phyloP scores from a whole-genome alignment of 2,888 invertebrate species.

The Acleris holmiana region DNA sequence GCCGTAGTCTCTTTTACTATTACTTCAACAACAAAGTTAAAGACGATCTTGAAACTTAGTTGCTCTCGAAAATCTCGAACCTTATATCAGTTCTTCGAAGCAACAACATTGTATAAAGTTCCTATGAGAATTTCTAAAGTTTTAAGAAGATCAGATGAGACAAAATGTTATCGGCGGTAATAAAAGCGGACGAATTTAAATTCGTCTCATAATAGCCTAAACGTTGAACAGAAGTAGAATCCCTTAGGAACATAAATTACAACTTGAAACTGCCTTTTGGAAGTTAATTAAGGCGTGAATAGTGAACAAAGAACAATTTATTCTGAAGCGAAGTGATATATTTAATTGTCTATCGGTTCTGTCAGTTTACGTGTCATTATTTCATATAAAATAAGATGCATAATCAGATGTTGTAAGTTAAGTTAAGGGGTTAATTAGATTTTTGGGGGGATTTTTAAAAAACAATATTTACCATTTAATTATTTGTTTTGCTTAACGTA shows the following conservation, averaged over 20 bases:
- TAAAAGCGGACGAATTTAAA: neutral
- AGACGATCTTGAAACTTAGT: conserved; percentile 9
- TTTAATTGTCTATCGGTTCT: neutral
- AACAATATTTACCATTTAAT: too few species aligned
- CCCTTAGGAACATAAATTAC: conserved; percentile 8
- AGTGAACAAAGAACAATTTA: conserved; percentile 22
- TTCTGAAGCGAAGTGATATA: neutral
- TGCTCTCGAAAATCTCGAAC: neutral
- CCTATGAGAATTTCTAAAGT: neutral
- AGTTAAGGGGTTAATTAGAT: too few species aligned
- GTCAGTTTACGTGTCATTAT: too few species aligned
- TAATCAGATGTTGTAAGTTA: too few species aligned
- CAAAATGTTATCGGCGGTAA: conserved; percentile 1
- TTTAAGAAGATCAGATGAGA: neutral
- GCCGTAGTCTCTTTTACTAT: neutral
- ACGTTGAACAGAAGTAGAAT: conserved; percentile 5
- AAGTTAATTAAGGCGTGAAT: conserved; percentile 26
- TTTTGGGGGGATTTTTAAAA: too few species aligned
- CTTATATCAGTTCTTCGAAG: conserved; percentile 5
- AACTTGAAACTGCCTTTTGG: conserved; percentile 13
- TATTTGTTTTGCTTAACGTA: too few species aligned
- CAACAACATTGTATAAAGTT: conserved; percentile 1
- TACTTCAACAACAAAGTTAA: neutral
- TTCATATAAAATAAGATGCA: too few species aligned
- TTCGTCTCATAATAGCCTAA: conserved; percentile 9